These are phyloP conservation scores for Eupithecia pulchellata DNA, from an alignment of 2,888 invertebrate genomes.

Conservation along the genomic window DNA sequence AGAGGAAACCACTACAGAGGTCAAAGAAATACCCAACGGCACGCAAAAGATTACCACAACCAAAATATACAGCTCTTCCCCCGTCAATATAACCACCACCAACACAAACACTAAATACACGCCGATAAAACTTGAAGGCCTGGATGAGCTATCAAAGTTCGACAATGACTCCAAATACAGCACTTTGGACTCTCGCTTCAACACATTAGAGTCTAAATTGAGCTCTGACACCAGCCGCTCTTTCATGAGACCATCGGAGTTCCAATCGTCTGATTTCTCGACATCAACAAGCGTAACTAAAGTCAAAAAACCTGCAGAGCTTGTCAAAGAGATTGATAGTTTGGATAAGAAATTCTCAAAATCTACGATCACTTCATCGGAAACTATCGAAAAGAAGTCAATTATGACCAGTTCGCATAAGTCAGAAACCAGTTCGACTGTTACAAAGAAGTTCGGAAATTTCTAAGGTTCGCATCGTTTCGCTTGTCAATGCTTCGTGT, in stretches of 20 bases:
- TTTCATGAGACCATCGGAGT: slow-evolving; percentile 82
- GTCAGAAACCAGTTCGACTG: slow-evolving; percentile 84
- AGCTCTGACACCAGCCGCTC: slow-evolving; percentile 80
- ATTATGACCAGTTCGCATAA: slow-evolving; percentile 87
- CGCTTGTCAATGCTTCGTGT: slow-evolving; percentile 38
- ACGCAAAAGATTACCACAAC: slow-evolving; percentile 85
- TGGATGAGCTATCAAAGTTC: slow-evolving; percentile 82
- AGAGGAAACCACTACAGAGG: slow-evolving; percentile 82
- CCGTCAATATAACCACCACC: slow-evolving; percentile 80
- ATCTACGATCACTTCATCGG: slow-evolving; percentile 88
- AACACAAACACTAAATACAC: slow-evolving; percentile 81
- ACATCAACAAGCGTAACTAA: slow-evolving; percentile 62
- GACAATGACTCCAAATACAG: slow-evolving; percentile 82
- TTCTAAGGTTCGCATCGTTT: slow-evolving; percentile 62
- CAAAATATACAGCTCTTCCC: slow-evolving; percentile 84
- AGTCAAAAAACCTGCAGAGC: slow-evolving; percentile 70
- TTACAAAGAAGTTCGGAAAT: slow-evolving; percentile 84
- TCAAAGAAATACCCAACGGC: slow-evolving; percentile 83
- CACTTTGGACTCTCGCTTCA: slow-evolving; percentile 77
- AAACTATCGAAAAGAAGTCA: slow-evolving; percentile 88
- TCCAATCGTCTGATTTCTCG: slow-evolving; percentile 73
- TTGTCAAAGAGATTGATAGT: slow-evolving; percentile 82
- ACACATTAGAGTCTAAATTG: slow-evolving; percentile 77
- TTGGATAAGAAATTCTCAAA: slow-evolving; percentile 88
- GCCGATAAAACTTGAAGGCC: slow-evolving; percentile 77